Evolutionary conservation across 2,797 vertebrate species (phyloP).

Genomic region (Falco biarmicus): DNA sequence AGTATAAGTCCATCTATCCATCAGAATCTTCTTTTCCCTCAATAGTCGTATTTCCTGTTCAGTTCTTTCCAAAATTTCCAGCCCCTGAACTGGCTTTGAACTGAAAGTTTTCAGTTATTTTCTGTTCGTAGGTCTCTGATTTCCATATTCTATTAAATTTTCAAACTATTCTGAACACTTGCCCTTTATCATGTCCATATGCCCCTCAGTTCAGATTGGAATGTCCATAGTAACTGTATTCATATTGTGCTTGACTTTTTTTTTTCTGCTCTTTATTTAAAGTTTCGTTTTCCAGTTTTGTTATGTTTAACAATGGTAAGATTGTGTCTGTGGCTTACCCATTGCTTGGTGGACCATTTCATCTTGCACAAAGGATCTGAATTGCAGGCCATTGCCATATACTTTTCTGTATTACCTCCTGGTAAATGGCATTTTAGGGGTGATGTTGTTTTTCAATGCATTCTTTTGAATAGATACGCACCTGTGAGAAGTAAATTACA

Average conservation of each 20-base stretch:
- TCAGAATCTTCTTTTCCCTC: not conserved
- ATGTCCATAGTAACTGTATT: not conserved
- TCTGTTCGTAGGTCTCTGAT: not conserved
- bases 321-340: constrained; percentile 16
- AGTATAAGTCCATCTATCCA: not conserved
- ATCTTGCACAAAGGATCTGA: constrained; percentile 68
- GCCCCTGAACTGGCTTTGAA: not conserved
- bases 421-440: not conserved
- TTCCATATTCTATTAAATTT: not conserved
- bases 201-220: not conserved
- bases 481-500: not conserved
- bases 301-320: not conserved
- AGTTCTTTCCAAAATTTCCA: not conserved
- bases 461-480: not conserved
- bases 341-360: constrained; percentile 13
- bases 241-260: not conserved
- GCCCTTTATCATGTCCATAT: not conserved
- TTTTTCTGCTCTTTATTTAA: constrained; percentile 15
- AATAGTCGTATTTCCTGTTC: not conserved
- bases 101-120: not conserved
- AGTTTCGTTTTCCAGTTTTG: not conserved
- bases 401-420: not conserved
- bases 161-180: not conserved
- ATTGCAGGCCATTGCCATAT: not conserved
- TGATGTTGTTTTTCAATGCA: not conserved